A percentile compares a stretch with the other conserved stretches of the same genome.
These are phyloP conservation scores for Anolis apletophallus DNA, from an alignment of 2,797 vertebrate genomes.

Conservation along the genomic window DNA sequence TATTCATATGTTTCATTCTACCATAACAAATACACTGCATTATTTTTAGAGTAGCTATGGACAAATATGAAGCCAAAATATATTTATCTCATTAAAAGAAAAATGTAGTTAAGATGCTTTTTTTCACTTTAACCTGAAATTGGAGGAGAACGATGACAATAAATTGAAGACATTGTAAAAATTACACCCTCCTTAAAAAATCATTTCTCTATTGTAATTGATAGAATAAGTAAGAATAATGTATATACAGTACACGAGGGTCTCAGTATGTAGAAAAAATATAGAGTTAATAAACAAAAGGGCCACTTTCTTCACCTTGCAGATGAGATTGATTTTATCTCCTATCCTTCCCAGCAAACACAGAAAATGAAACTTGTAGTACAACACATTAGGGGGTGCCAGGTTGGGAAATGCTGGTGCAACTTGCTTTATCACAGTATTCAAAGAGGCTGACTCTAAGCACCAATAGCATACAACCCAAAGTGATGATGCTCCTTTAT, in stretches of 20 bases:
- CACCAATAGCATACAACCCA: neutral
- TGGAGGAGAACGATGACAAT: neutral
- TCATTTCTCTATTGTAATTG: neutral
- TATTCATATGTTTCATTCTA: neutral
- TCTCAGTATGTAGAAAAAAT: neutral
- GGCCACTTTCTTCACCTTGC: neutral
- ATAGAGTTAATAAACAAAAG: neutral
- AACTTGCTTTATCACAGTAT: neutral
- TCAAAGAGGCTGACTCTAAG: neutral
- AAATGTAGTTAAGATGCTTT: neutral
- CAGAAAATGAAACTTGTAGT: neutral
- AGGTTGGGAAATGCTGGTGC: no score
- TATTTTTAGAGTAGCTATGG: neutral
- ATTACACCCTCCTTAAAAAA: neutral
- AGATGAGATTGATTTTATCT: neutral
- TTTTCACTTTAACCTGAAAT: neutral
- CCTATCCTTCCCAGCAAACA: neutral
- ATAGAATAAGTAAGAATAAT: neutral
- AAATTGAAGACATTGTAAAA: neutral
- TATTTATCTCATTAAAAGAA: neutral
- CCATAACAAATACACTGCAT: no score
- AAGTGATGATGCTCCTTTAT: neutral
- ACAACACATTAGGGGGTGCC: neutral
- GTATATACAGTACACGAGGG: neutral
- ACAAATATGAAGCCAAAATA: neutral